phyloP scores from a whole-genome alignment of 2,113 vertebrate genomes.

The Ptilorrhoa leucosticta region DNA sequence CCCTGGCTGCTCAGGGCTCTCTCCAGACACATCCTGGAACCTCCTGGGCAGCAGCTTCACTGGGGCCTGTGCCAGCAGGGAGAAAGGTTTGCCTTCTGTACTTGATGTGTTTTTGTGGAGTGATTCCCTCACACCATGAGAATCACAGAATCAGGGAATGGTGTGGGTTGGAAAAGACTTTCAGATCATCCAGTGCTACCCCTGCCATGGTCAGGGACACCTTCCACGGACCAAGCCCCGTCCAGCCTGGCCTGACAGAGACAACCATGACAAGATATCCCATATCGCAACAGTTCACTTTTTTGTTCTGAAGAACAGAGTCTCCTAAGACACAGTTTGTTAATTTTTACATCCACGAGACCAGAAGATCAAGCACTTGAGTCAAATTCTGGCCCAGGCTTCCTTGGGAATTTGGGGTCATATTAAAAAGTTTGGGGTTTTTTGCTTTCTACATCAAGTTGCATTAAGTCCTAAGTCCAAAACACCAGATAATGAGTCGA shows the following conservation, averaged over 20 bases:
- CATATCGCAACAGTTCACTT: accelerated
- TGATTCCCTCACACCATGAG: not conserved
- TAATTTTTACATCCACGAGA: not conserved
- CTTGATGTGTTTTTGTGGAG: accelerated
- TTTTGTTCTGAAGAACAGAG: not conserved
- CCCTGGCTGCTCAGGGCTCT: not conserved
- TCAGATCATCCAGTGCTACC: not conserved
- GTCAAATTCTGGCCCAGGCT: not conserved
- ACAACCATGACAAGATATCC: accelerated
- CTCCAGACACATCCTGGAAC: not conserved
- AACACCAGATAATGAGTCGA: not conserved
- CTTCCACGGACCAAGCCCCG: not conserved
- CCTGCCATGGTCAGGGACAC: not conserved
- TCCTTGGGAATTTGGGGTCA: not conserved
- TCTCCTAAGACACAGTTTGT: not conserved
- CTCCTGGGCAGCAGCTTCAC: not conserved
- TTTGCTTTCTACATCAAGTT: not conserved
- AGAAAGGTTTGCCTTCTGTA: not conserved
- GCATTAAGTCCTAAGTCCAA: not conserved
- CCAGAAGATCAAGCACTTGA: not conserved
- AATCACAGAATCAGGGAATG: not conserved
- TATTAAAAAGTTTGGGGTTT: not conserved
- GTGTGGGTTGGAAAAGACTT: not conserved
- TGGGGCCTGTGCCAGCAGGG: not conserved
- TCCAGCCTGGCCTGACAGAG: not conserved